phyloP scores from a whole-genome alignment of 2,888 invertebrate species.

The Cryptophagus acutangulus region DNA sequence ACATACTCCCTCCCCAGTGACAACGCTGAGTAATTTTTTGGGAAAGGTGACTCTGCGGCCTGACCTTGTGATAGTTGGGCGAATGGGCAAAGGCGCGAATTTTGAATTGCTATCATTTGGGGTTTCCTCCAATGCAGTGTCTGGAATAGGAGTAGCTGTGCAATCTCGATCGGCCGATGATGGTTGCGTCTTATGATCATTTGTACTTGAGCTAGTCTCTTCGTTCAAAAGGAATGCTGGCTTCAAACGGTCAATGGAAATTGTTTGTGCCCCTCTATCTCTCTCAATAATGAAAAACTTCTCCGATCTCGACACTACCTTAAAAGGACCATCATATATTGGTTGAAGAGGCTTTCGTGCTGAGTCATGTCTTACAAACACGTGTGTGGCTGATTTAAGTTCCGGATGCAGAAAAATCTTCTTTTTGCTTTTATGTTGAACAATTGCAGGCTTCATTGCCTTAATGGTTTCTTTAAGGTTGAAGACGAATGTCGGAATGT shows the following conservation, averaged over 20 bases:
- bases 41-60: too few species aligned
- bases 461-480: constrained; percentile 8
- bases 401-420: constrained; percentile 16
- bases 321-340: constrained; percentile 25
- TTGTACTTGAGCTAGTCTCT: too few species aligned
- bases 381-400: constrained; percentile 20
- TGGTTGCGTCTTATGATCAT: too few species aligned
- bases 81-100: too few species aligned
- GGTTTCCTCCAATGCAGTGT: too few species aligned
- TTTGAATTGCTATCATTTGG: too few species aligned
- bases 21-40: too few species aligned
- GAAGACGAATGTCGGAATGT: background rate
- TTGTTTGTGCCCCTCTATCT: constrained; percentile 12
- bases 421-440: constrained; percentile 6
- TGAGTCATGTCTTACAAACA: constrained; percentile 26
- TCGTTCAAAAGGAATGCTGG: constrained; percentile 19
- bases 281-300: constrained; percentile 18
- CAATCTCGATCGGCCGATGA: too few species aligned
- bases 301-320: constrained; percentile 15
- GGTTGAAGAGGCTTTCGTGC: constrained; percentile 24
- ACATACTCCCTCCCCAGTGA: too few species aligned
- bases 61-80: too few species aligned
- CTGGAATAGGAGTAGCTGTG: too few species aligned
- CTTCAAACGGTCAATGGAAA: constrained; percentile 26
- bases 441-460: constrained; percentile 9